phyloP scores from a whole-genome alignment of 2,113 vertebrate genomes.

The Centrocercus urophasianus region DNA sequence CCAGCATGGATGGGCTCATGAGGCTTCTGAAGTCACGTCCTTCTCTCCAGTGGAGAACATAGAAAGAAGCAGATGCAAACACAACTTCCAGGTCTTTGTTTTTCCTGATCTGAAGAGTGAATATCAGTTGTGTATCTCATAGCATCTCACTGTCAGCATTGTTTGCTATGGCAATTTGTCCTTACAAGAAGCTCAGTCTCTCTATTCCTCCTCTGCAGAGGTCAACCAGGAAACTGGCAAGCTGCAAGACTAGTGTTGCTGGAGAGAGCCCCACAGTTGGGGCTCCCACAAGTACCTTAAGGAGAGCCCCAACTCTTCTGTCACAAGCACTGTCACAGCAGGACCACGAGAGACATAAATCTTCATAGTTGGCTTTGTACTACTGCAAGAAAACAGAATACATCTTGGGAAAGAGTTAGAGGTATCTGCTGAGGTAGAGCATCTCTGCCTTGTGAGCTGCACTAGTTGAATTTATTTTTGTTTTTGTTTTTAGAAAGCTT shows the following conservation, averaged over 20 bases:
- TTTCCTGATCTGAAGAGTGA: background rate
- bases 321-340: background rate
- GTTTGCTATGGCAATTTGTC: background rate
- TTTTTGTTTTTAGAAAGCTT: background rate
- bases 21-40: background rate
- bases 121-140: background rate
- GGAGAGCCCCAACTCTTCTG: background rate
- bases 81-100: background rate
- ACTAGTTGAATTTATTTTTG: background rate
- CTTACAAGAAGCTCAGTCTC: background rate
- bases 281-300: background rate
- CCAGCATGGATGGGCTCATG: accelerated
- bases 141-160: background rate
- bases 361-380: accelerated
- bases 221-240: background rate
- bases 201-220: background rate
- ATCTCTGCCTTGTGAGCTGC: background rate
- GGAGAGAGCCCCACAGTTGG: background rate
- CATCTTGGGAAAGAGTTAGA: background rate
- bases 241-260: background rate
- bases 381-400: background rate
- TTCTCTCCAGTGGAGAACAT: background rate
- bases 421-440: background rate
- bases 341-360: background rate
- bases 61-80: background rate